phyloP scores from a whole-genome alignment of 2,888 invertebrate genomes.

The Augochlorella aurata region DNA sequence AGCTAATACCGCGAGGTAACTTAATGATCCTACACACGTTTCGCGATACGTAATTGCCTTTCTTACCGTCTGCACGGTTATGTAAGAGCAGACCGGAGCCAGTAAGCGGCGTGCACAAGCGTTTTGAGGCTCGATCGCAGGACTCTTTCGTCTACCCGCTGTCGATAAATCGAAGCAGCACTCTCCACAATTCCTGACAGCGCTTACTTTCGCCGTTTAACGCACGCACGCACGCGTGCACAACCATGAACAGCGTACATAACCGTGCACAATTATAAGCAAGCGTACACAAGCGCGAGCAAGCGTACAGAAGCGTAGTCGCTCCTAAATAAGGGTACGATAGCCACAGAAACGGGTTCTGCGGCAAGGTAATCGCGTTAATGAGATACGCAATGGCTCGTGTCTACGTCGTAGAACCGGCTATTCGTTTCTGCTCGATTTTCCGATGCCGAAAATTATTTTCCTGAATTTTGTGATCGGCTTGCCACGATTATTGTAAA shows the following conservation, averaged over 20 bases:
- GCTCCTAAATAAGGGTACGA: constrained; percentile 61
- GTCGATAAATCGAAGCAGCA: constrained; percentile 31
- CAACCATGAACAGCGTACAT: no score
- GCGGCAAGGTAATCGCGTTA: constrained; percentile 61
- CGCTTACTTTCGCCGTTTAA: constrained; percentile 69
- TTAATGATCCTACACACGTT: constrained; percentile 37
- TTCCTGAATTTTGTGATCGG: background rate
- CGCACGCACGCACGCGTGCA: constrained; percentile 51
- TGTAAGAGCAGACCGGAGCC: constrained; percentile 35
- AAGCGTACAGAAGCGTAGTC: background rate
- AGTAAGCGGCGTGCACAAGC: constrained; percentile 29
- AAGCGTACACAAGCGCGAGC: background rate
- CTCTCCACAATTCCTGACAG: constrained; percentile 17
- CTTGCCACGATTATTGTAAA: no score
- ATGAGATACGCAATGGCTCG: constrained; percentile 50
- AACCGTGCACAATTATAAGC: background rate
- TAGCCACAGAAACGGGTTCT: constrained; percentile 57
- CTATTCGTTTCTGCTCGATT: constrained; percentile 21
- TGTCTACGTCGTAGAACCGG: constrained; percentile 39
- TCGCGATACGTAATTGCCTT: constrained; percentile 48
- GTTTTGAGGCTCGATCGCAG: constrained; percentile 25
- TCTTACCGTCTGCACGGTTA: constrained; percentile 45
- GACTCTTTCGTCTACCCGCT: constrained; percentile 40
- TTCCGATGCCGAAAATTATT: constrained; percentile 1
- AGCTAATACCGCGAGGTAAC: constrained; percentile 47